Base-by-base conservation (phyloP, 2,888 invertebrate species). In the Craniophora ligustri region DNA sequence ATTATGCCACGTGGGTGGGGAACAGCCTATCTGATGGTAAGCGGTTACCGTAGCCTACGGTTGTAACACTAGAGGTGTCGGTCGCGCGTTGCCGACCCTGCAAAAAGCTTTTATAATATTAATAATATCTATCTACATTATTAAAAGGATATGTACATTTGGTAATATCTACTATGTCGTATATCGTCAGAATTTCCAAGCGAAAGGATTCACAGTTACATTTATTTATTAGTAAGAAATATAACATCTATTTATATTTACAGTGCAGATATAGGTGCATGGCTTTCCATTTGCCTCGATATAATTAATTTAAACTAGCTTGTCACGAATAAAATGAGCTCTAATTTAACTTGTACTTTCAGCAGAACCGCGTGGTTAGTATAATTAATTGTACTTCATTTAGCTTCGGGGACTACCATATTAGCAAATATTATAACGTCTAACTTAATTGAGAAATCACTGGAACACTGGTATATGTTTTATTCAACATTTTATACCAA, bases 341-440 rank as follows among this genome's bases (percentile, higher is more conserved):
- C 13, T 44, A 44, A 47, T 59, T 53, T 39, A 59, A 65, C 53
- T 63, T 63, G 13, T 44, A 53, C 46, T 59, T 59, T 35, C 28
- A 42, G 30, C 40, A 45, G 44, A 56, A 31, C 32, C 31, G 40
- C 42, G 42, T 23, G 44, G 65, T 59, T 53, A 59, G 34, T 63
- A 19, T 63, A 63, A 59, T 47, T 59, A 65, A 63, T 65, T 63
- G 59, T 59, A 65, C 39, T 65, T 65, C 35, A 59, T 59, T 59
- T 53, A 47, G 15, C 46, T 53, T 54, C 8, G 8, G 45, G 64
- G 40, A 38, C 47, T 28, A 19, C 15, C 14, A 34, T 32, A 48
- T 39, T 42, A 30, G 45, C 40, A 50, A 23, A 45, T 50, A 50
- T 57, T 42, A 38, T 57, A 48, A 59, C 40, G 30, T 41, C 35